Evolutionary conservation across 1,140 invertebrate genomes (phyloP).

Genomic region (Gryon sp.): DNA sequence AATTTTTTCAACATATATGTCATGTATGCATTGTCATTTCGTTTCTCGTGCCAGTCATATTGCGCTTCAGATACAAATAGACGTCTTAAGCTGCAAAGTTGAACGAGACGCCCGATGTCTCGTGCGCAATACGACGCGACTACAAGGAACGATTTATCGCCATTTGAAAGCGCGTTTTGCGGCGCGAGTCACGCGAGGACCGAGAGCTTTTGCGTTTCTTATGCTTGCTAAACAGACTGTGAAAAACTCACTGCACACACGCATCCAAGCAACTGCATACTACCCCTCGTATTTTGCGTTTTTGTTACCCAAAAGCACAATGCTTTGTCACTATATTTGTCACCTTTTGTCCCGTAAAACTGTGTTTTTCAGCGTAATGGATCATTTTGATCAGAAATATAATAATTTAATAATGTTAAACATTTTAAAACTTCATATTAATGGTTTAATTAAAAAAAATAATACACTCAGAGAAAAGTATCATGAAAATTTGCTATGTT

Average conservation of each 20-base stretch:
- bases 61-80: conserved; percentile 33
- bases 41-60: conserved; percentile 36
- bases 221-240: conserved; percentile 35
- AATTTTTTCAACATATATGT: conserved; percentile 20
- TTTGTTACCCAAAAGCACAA: conserved; percentile 23
- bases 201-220: conserved; percentile 44
- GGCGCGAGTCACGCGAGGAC: conserved; percentile 58
- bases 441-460: too few relatives aligned
- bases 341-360: too few relatives aligned
- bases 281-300: conserved; percentile 2
- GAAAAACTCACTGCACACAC: conserved; percentile 34
- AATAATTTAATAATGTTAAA: too few relatives aligned
- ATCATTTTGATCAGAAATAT: too few relatives aligned
- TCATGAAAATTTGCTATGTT: too few relatives aligned
- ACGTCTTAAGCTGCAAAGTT: conserved; percentile 38
- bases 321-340: conserved; percentile 5
- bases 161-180: conserved; percentile 51
- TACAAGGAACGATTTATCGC: conserved; percentile 53
- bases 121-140: conserved; percentile 44
- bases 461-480: too few relatives aligned
- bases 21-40: conserved; percentile 33
- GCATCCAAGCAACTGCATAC: conserved; percentile 8
- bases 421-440: too few relatives aligned
- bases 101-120: conserved; percentile 33
- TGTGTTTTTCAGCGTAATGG: too few relatives aligned